Base-by-base conservation (phyloP, 2,888 invertebrate species). In the Sphinx pinastri region DNA sequence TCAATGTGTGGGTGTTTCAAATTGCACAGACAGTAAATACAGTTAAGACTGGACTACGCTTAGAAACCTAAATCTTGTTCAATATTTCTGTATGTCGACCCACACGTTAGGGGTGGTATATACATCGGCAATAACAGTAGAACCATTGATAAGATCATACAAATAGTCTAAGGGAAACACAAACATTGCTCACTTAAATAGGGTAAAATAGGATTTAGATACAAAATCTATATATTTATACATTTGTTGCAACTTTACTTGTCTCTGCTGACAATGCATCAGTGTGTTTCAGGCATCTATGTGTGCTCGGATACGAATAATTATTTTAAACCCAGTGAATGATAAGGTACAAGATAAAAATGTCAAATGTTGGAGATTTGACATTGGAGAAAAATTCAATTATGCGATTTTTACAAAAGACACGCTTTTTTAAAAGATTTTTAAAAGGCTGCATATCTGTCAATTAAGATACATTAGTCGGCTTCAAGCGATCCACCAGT, bases 221-320 rank as follows among this genome's bases (percentile, higher is more conserved):
- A 45, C n/a, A 47, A 60, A 60, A 54, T 16, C 16, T 54, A 54
- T 52, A 55, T 12, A n/a, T 13, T 38, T 47, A 31, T 14, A 67
- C 38, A 67, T 67, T 16, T 49, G 67, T 67, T 67, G 31, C 67
- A 63, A 63, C 63, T 74, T 71, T 75, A 73, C 72, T 77, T 77
- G 73, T 71, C 72, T 73, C 74, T 76, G 73, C 74, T 75, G 76
- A 77, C 74, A 71, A 77, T 80, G 82, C 79, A 77, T 78, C 82
- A 81, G 80, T 85, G 81, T 86, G 86, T 88, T 85, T 86, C 83
- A 83, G 83, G 80, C 81, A 78, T 81, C 80, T 72, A 73, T 73
- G 71, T 71, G 69, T n/a, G 2, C 49, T 63, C 45, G 11, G n/a
- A 63, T 47, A 8, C 10, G 47, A 60, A 47, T 60, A 45, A 16